phyloP scores from a whole-genome alignment of 2,797 vertebrate species.

The Prunella strophiata region DNA sequence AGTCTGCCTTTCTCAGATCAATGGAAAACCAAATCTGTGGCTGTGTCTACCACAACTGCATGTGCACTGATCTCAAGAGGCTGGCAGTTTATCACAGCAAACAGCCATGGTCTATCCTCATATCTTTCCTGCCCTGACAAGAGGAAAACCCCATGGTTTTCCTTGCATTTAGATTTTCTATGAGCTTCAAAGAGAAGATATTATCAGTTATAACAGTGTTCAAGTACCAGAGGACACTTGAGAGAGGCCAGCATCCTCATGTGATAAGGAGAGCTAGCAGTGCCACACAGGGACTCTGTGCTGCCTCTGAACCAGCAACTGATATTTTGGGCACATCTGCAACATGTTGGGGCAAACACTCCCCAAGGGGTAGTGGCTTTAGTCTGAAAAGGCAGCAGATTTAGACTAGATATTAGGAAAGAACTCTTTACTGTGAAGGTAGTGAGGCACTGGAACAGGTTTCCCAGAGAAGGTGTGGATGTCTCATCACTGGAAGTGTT shows the following conservation, averaged over 20 bases:
- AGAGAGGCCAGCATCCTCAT: neutral
- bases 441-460: neutral
- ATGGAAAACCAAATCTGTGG: neutral
- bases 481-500: neutral
- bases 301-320: neutral
- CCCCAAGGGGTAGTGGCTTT: neutral
- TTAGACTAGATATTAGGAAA: neutral
- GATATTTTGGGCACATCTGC: too few species aligned
- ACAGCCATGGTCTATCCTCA: neutral
- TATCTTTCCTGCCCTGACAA: neutral
- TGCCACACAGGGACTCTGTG: fast-evolving
- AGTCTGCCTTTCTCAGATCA: neutral
- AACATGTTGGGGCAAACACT: fast-evolving
- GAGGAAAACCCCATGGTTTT: neutral
- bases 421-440: neutral
- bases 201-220: neutral
- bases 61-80: neutral
- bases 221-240: neutral
- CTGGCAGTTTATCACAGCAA: neutral
- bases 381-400: neutral
- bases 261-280: neutral
- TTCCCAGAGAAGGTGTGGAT: neutral
- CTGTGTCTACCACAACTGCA: neutral
- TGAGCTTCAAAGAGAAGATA: neutral
- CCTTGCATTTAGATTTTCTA: neutral